These are phyloP conservation scores for Hexactinellida sp. DNA, from an alignment of 37 sponge, comb jelly and placozoan species.

Conservation along the genomic window DNA sequence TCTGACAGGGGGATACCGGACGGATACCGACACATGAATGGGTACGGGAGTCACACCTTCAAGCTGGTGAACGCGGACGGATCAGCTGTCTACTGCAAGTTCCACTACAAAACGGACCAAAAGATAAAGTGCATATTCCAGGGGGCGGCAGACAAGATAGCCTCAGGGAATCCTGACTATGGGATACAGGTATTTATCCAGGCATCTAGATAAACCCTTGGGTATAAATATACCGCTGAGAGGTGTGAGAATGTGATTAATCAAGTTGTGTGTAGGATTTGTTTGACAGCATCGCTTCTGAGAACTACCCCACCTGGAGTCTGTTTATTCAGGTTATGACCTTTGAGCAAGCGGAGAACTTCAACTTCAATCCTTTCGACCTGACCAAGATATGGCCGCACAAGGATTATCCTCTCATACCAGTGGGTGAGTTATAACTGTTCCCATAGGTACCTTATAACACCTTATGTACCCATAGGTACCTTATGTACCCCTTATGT, in stretches of 20 bases:
- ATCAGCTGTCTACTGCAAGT: slow-evolving; percentile 59
- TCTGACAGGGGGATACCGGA: slow-evolving; percentile 74
- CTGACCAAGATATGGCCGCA: slow-evolving; percentile 82
- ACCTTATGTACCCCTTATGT: too few relatives aligned
- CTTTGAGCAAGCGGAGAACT: slow-evolving; percentile 52
- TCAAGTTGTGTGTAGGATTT: slow-evolving; percentile 42
- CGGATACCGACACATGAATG: slow-evolving; percentile 72
- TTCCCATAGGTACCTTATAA: too few relatives aligned
- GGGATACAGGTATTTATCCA: slow-evolving; percentile 32
- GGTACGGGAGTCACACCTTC: slow-evolving; percentile 79
- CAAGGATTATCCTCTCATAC: slow-evolving; percentile 62
- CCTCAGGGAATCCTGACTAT: slow-evolving; percentile 58
- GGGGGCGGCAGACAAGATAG: slow-evolving; percentile 32
- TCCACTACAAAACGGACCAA: slow-evolving; percentile 77
- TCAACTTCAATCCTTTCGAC: slow-evolving; percentile 68
- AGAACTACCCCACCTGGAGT: slow-evolving; percentile 71
- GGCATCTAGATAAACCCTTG: too few relatives aligned
- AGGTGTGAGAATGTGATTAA: too few relatives aligned
- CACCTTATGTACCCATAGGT: too few relatives aligned
- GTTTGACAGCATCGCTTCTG: slow-evolving; percentile 46
- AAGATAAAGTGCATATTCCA: slow-evolving; percentile 38
- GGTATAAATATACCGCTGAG: too few relatives aligned
- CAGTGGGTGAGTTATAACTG: slow-evolving; percentile 30
- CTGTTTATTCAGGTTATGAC: slow-evolving; percentile 76
- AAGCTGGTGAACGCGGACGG: slow-evolving; percentile 57